Base-by-base conservation (phyloP, 2,888 invertebrate species). In the Halictus ligatus region DNA sequence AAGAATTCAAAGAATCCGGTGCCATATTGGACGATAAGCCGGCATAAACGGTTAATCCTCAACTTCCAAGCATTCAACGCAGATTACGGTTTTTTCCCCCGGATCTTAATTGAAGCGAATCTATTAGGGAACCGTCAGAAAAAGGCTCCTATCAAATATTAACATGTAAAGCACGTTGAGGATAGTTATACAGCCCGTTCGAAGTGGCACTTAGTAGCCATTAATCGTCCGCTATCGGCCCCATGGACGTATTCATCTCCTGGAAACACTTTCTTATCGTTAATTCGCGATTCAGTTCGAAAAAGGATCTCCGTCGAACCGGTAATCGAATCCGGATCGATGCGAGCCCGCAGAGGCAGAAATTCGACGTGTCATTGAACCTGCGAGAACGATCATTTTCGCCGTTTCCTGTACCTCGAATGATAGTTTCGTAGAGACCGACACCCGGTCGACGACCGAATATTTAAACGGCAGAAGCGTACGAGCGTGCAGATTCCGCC, bases 381-480 rank as follows among this genome's bases (percentile, higher is more conserved):
- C 21, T 21, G 18, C 35, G 40, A 48, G 3, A 15, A 25, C n/a
- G 35, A 10, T 10, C 15, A 25, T 46, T 43, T 25, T 13, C 58
- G n/a, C n/a, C 10, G 40, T 48, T 48, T 25, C 15, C 13, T 48
- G 72, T 60, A 75, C 74, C 85, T 21, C 54, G 54, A 29, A 13
- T 29, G 25, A 64, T 35, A 46, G 69, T 75, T 77, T 58, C n/a
- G 79, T 18, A 13, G 60, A 5, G 60, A 5, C 12, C 60, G 5
- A 78, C n/a, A 73, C 79, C 35, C 35, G 80, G 80, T 84, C 84
- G 77, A 71, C 35, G 78, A 6, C 75, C 80, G 75, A 80, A 54
- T 54, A 35, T 78, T 83, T 72, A 71, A 77, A 6, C 50, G 15
- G 40, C 2, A n/a, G n/a, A n/a, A n/a, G n/a, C n/a, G n/a, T n/a